phyloP scores from a whole-genome alignment of 2,113 vertebrate genomes.

The Etheostoma spectabile region DNA sequence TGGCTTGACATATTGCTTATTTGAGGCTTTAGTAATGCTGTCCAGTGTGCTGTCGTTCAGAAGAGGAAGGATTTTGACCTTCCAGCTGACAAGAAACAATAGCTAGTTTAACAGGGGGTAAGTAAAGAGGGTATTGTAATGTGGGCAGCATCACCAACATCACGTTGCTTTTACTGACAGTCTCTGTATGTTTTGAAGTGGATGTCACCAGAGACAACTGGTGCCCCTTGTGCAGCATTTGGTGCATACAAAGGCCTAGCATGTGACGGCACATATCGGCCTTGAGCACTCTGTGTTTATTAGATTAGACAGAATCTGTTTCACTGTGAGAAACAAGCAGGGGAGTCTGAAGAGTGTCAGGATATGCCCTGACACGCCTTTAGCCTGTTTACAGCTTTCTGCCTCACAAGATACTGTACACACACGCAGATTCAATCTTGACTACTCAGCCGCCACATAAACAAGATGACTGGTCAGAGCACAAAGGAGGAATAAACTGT shows the following conservation, averaged over 20 bases:
- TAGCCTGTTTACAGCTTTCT: slow-evolving; percentile 68
- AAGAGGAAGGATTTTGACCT: slow-evolving; percentile 2
- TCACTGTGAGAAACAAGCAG: slow-evolving; percentile 42
- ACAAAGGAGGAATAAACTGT: background rate
- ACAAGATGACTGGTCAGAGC: slow-evolving; percentile 18
- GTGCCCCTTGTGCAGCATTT: slow-evolving; percentile 26
- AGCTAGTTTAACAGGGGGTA: slow-evolving; percentile 39
- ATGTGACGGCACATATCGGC: slow-evolving; percentile 66
- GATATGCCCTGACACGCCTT: slow-evolving; percentile 54
- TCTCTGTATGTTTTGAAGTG: slow-evolving; percentile 13
- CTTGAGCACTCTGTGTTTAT: slow-evolving; percentile 58
- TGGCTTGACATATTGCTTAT: slow-evolving; percentile 5
- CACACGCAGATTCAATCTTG: slow-evolving; percentile 51
- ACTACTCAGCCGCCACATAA: slow-evolving; percentile 43
- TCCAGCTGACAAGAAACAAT: slow-evolving; percentile 29
- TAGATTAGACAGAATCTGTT: slow-evolving; percentile 67
- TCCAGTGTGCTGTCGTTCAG: background rate
- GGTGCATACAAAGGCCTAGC: slow-evolving; percentile 39
- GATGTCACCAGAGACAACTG: background rate
- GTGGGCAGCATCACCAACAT: slow-evolving; percentile 10
- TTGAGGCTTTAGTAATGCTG: background rate
- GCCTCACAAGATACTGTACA: slow-evolving; percentile 56
- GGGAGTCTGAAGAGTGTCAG: slow-evolving; percentile 30
- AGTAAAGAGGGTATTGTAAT: background rate
- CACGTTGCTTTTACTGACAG: background rate